Base-by-base conservation (phyloP, 2,113 vertebrate species). In the Chascanopsetta lugubris region DNA sequence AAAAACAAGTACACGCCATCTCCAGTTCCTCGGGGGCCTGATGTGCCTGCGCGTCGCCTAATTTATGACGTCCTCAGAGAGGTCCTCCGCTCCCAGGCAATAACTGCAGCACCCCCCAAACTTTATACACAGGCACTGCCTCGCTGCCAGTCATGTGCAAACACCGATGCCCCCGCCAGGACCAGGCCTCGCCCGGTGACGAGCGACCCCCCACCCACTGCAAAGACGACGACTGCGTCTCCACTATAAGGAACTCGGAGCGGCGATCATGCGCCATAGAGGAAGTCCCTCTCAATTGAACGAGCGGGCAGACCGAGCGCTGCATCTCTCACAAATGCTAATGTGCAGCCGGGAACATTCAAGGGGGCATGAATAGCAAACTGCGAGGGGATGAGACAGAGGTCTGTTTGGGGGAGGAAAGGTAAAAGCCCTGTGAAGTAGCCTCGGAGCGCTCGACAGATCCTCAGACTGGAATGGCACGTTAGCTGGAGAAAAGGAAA, bases 1-100 rank as follows among this genome's bases (percentile, higher is more conserved):
- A 83, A 86, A 85, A 89, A 88, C 84, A 85, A 89, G 86, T 71
- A 62, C 82, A 79, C 22, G 72, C 71, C 77, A 82, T 79, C 82
- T 84, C 67, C 1, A 21, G 47, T 36, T 87, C 85, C 71, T 74
- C 1, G 29, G 84, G 78, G 89, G 80, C 75, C 69, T 55, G 32
- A 38, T 77, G 60, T 49, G 76, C 74, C 47, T 79, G 82, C 58
- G 80, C 69, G 70, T 75, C 43, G 45, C 67, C 75, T 89, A 88
- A 87, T 90, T 88, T 89, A 88, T 78, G 79, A 71, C 85, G 85
- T 66, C 65, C 88, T 89, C 73, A 9, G 54, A 9, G 54, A 87
- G 82, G 79, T 72, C 69, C 66, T 67, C 25, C 4, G 34, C 67
- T 50, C 79, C 54, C 47, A 20, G 77, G 75, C 69, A 78, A 67